Conservation (phyloP, 2,797 vertebrate species). For the Huso huso region DNA sequence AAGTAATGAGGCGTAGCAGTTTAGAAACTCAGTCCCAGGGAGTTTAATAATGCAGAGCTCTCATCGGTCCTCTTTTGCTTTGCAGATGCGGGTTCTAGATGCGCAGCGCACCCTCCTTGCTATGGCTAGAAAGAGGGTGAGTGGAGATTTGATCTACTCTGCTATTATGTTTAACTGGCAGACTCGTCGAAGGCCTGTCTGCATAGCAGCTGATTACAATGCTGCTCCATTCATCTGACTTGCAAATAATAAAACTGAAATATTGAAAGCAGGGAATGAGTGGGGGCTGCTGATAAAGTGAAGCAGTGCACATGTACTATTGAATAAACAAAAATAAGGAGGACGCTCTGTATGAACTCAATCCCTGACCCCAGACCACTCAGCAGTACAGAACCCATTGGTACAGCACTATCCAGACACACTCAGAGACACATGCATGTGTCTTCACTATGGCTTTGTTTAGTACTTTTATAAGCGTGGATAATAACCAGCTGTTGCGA, state of each 20-base stretch:
- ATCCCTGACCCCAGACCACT: too few species aligned
- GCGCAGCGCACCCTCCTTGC: background rate
- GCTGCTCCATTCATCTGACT: background rate
- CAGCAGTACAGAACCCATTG: background rate
- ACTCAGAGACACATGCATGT: background rate
- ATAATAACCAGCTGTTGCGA: background rate
- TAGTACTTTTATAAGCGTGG: background rate
- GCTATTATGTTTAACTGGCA: background rate
- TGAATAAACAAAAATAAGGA: conserved; percentile 33
- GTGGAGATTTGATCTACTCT: background rate
- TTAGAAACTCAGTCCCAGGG: background rate
- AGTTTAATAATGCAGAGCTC: background rate
- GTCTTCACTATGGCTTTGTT: background rate
- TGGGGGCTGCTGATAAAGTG: conserved; percentile 16
- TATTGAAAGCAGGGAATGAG: background rate
- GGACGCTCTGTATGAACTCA: too few species aligned
- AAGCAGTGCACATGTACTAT: conserved; percentile 41
- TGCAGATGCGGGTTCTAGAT: background rate
- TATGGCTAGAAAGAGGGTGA: background rate
- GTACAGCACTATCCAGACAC: background rate
- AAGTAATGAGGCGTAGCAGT: background rate
- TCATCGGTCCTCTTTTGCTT: background rate
- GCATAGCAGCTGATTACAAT: background rate
- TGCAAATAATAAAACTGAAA: conserved; percentile 13
- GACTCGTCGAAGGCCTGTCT: background rate